These are phyloP conservation scores for Tryphoninae sp. DNA, from an alignment of 2,888 invertebrate genomes.

Conservation along the genomic window DNA sequence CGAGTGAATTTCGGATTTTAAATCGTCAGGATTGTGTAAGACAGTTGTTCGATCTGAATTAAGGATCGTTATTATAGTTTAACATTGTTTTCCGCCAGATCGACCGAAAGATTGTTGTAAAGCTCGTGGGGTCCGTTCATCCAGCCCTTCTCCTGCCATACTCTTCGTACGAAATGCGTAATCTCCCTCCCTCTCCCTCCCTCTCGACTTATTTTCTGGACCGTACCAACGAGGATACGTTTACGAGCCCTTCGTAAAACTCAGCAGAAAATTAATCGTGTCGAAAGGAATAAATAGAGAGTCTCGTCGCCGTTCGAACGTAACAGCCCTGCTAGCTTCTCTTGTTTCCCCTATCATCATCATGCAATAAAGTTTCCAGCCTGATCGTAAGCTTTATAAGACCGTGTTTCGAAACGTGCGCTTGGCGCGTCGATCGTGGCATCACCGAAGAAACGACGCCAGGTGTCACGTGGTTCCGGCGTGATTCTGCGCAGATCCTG, in stretches of 20 bases:
- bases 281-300: conserved; percentile 53
- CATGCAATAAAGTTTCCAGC: conserved; percentile 29
- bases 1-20: too few species aligned
- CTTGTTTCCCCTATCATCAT: conserved; percentile 41
- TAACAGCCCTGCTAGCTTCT: conserved; percentile 16
- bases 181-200: not conserved
- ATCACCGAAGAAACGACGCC: not conserved
- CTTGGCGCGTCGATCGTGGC: not conserved
- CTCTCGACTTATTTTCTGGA: conserved; percentile 29
- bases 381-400: conserved; percentile 10
- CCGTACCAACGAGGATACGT: conserved; percentile 43
- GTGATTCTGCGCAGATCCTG: not conserved
- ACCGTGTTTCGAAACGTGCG: not conserved
- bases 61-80: too few species aligned
- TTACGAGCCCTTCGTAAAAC: conserved; percentile 44
- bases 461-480: conserved; percentile 20
- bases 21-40: too few species aligned
- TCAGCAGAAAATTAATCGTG: conserved; percentile 49
- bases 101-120: too few species aligned
- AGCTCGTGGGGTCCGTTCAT: too few species aligned
- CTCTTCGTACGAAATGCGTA: conserved; percentile 16
- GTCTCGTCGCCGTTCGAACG: conserved; percentile 14
- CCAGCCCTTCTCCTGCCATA: too few species aligned
- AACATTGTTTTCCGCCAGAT: too few species aligned
- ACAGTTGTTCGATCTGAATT: too few species aligned